Evolutionary conservation across 2,888 invertebrate genomes (phyloP), one percentile per base, ranked within the genome.

Genomic region (Callyntrura sp.): DNA sequence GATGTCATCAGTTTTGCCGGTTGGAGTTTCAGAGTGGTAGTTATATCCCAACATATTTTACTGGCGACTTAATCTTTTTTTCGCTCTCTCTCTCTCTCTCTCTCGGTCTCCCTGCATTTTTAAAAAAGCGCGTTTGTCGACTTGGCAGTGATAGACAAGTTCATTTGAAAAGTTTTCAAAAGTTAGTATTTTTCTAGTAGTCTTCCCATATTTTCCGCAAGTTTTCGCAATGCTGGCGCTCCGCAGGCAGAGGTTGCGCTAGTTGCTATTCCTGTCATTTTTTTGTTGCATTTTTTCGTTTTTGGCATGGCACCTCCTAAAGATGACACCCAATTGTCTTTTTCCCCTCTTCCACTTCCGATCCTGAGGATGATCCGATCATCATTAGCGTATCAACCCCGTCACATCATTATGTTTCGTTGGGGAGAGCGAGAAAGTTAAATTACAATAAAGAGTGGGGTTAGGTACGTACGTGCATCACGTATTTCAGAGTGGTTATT

Each of bases 241-340:
- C n/a, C n/a, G n/a, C n/a, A n/a, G n/a, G n/a, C n/a, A n/a, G n/a
- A n/a, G n/a, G n/a, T 51, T n/a, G 28, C 1, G 11, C 48, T 45
- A 5, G 48, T 76, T 76, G 43, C 35, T 70, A 70, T 76, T 76
- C 45, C 11, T 76, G 73, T 76, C 73, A 76, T 48, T 20, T 51
- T 48, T 76, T 45, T 25, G 17, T 23, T n/a, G 2, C 4, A 9
- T 14, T 20, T 65, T 65, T 23, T 65, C 23, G 20, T 48, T 78
- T 73, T 79, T 79, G 79, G 85, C 87, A 87, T 55, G 57, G 81
- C 45, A 35, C 73, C 45, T 17, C 2, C n/a, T 88, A 68, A 62
- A 25, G 55, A 73, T 73, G 87, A 88, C 87, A 81, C 73, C 55
- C 86, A 28, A 86, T 86, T 86, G 86, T 86, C 78, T n/a, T 86